Base-by-base conservation (phyloP, 2,113 vertebrate genomes). In the Turdus rufiventris region DNA sequence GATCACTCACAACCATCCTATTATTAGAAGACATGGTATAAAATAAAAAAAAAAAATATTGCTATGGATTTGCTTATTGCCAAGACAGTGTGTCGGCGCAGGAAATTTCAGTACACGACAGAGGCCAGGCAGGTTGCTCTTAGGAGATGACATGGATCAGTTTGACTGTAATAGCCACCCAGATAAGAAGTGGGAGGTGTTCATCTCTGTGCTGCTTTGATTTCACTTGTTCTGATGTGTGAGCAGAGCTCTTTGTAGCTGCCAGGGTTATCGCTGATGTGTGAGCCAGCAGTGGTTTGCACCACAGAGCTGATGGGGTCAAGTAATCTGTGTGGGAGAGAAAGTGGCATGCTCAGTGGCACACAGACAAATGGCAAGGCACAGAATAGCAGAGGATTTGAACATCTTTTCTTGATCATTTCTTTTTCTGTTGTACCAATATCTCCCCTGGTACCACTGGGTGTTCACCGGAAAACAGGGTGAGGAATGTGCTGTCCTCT, bases 281-380 rank as follows among this genome's bases (percentile, higher is more conserved):
- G 73, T 29, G 24, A 42, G 56, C 47, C 14, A 48, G n/a, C 1
- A 4, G n/a, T 25, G 8, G 19, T 66, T 84, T 57, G 51, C 21
- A n/a, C 14, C 1, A 1, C 51, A 16, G 70, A 71, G 47, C 18
- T 81, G 56, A 24, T n/a, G 62, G 29, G 40, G 43, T 65, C 65
- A 78, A 54, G 62, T 38, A 48, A 8, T 36, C 2, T 0, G 0
- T 38, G 62, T 43, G 58, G 48, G 45, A 73, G 54, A 38, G 70
- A 82, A 13, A 0, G 0, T 13, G 38, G 21, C 24, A 8, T 1
- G 2, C 58, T 79, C 28, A 26, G n/a, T 34, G 56, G 54, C 65
- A 65, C 25, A 3, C 36, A 50, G 62, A 47, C 23, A 70, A 56
- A 53, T 6, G 9, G 28, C 34, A 63, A 43, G 36, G 20, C 34